phyloP scores from a whole-genome alignment of 2,888 invertebrate genomes.

The Latrodectus hesperus region DNA sequence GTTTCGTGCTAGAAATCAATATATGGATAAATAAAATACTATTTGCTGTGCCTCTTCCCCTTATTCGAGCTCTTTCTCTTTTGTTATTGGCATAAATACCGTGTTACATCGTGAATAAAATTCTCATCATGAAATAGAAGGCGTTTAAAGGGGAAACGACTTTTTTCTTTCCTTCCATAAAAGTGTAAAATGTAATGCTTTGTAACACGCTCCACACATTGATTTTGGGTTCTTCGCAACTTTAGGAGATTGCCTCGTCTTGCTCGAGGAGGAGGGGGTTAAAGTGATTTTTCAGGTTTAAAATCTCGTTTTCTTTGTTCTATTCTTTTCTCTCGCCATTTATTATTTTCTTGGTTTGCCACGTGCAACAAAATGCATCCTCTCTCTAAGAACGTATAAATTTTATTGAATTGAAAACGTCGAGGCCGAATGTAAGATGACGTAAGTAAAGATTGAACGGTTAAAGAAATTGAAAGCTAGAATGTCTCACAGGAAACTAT shows the following conservation, averaged over 20 bases:
- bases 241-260: neutral
- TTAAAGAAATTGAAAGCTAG: neutral
- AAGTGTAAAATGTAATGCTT: conserved; percentile 38
- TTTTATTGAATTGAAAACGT: conserved; percentile 54
- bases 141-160: conserved; percentile 32
- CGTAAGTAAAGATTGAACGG: neutral
- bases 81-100: conserved; percentile 59
- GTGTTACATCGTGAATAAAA: conserved; percentile 36
- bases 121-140: conserved; percentile 53
- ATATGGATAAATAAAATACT: conserved; percentile 62
- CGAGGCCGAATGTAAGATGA: conserved; percentile 18
- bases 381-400: conserved; percentile 26
- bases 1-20: conserved; percentile 53
- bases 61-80: conserved; percentile 8
- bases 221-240: conserved; percentile 33
- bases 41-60: neutral
- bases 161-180: conserved; percentile 2
- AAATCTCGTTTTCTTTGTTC: conserved; percentile 26
- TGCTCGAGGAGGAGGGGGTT: conserved; percentile 17
- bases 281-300: conserved; percentile 45
- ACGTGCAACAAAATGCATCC: conserved; percentile 37
- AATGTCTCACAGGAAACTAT: too few relatives aligned
- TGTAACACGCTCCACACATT: conserved; percentile 4
- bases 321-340: conserved; percentile 32
- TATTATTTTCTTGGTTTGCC: conserved; percentile 55